Evolutionary conservation across 2,888 invertebrate genomes (phyloP).

Genomic region (Adela reaumurella): DNA sequence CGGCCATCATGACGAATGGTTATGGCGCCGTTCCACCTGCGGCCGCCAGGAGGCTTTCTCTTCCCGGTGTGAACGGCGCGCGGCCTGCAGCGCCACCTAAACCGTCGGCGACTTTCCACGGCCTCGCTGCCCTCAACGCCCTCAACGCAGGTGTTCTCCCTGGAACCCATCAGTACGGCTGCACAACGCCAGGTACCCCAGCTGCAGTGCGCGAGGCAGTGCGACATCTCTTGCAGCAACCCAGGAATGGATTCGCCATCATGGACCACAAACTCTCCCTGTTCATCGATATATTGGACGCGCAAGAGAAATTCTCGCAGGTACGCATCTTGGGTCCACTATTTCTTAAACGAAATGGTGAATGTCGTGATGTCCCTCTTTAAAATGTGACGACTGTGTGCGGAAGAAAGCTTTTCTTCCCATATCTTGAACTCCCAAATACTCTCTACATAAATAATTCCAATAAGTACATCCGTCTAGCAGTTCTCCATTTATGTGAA

Average conservation of each 20-base stretch:
- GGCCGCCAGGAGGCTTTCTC: slow-evolving; percentile 49
- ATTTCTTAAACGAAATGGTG: too few relatives aligned
- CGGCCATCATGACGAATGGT: slow-evolving; percentile 49
- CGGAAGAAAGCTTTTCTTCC: too few relatives aligned
- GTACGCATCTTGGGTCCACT: too few relatives aligned
- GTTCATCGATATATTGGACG: slow-evolving; percentile 78
- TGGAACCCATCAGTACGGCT: slow-evolving; percentile 37
- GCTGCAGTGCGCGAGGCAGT: slow-evolving; percentile 68
- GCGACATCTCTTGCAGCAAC: slow-evolving; percentile 63
- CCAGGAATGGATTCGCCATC: slow-evolving; percentile 71
- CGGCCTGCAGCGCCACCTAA: slow-evolving; percentile 39
- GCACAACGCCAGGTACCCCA: slow-evolving; percentile 50
- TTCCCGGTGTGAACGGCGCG: slow-evolving; percentile 50
- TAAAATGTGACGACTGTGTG: too few relatives aligned
- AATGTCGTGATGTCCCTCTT: too few relatives aligned
- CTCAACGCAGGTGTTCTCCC: too few relatives aligned
- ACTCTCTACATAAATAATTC: too few relatives aligned
- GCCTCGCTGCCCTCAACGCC: slow-evolving; percentile 42
- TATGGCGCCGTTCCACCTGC: slow-evolving; percentile 49
- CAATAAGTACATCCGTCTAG: too few relatives aligned
- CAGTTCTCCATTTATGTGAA: too few relatives aligned
- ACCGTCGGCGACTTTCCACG: slow-evolving; percentile 62
- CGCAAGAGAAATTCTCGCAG: slow-evolving; percentile 79
- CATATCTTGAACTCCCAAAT: too few relatives aligned
- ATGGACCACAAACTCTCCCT: slow-evolving; percentile 74